A percentile compares a stretch with the other conserved stretches of the same genome.
Evolutionary conservation across 2,113 vertebrate species (phyloP).

Genomic region (Crocuta crocuta): DNA sequence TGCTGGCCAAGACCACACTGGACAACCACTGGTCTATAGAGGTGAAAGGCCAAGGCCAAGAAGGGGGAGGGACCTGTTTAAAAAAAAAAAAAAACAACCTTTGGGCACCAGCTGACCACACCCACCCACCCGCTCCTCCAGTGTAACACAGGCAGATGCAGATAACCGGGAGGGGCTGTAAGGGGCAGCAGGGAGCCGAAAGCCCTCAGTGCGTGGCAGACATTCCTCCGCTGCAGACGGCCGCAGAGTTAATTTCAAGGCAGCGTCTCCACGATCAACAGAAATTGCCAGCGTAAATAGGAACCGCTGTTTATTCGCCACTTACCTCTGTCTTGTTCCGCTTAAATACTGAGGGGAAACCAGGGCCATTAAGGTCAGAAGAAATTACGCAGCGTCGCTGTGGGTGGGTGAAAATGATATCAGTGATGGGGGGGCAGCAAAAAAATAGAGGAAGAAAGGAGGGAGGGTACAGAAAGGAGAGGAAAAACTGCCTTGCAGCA

Average conservation of each 20-base stretch:
- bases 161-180: slow-evolving; percentile 67
- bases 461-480: not conserved
- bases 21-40: not conserved
- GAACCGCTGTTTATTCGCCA: slow-evolving; percentile 86
- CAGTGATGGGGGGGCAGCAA: slow-evolving; percentile 16
- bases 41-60: not conserved
- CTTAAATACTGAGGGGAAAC: slow-evolving; percentile 84
- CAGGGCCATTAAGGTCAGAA: slow-evolving; percentile 82
- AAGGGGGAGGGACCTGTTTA: not conserved
- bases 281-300: slow-evolving; percentile 87
- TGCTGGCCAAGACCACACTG: not conserved
- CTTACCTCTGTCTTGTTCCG: slow-evolving; percentile 83
- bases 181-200: slow-evolving; percentile 82
- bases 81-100: not conserved
- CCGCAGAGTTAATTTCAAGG: slow-evolving; percentile 88
- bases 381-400: slow-evolving; percentile 76
- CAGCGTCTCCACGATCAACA: slow-evolving; percentile 84
- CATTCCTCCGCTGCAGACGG: slow-evolving; percentile 83
- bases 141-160: slow-evolving; percentile 74
- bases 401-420: slow-evolving; percentile 68
- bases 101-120: not conserved
- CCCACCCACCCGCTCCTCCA: slow-evolving; percentile 60
- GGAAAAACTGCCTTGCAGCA: slow-evolving; percentile 35
- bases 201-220: slow-evolving; percentile 61
- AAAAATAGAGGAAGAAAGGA: slow-evolving; percentile 42